Percentiles rank a stretch among this genome's conserved stretches.
These are phyloP conservation scores for Eupithecia subumbrata DNA, from an alignment of 2,888 invertebrate species.

Conservation along the genomic window DNA sequence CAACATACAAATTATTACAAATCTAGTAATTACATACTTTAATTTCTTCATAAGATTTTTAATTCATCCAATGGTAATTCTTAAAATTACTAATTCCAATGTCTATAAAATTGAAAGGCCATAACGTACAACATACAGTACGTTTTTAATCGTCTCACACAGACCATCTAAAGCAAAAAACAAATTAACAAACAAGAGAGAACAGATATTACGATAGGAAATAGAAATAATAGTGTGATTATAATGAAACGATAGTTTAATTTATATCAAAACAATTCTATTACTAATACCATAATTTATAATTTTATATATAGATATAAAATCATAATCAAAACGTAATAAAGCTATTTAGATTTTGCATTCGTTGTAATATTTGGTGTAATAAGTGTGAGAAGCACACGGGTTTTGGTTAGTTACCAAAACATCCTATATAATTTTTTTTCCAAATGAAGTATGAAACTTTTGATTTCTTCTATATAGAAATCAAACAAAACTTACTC, in stretches of 20 bases:
- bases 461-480: background rate
- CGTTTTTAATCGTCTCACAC: constrained; percentile 44
- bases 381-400: constrained; percentile 15
- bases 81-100: constrained; percentile 64
- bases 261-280: constrained; percentile 14
- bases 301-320: constrained; percentile 22
- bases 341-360: constrained; percentile 36
- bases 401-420: background rate
- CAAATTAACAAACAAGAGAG: constrained; percentile 20
- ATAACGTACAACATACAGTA: constrained; percentile 52
- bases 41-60: constrained; percentile 71
- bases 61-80: constrained; percentile 63
- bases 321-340: constrained; percentile 25
- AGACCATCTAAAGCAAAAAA: constrained; percentile 33
- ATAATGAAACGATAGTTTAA: constrained; percentile 14
- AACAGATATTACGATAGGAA: constrained; percentile 19
- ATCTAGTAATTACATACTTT: constrained; percentile 58
- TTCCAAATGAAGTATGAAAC: background rate
- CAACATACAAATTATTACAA: constrained; percentile 64
- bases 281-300: constrained; percentile 26
- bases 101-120: constrained; percentile 66
- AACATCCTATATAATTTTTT: background rate
- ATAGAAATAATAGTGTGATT: constrained; percentile 7
- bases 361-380: constrained; percentile 44
- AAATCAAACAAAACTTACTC: background rate